Conservation (phyloP, 2,888 invertebrate genomes). For the Stenchaetothrips biformis region DNA sequence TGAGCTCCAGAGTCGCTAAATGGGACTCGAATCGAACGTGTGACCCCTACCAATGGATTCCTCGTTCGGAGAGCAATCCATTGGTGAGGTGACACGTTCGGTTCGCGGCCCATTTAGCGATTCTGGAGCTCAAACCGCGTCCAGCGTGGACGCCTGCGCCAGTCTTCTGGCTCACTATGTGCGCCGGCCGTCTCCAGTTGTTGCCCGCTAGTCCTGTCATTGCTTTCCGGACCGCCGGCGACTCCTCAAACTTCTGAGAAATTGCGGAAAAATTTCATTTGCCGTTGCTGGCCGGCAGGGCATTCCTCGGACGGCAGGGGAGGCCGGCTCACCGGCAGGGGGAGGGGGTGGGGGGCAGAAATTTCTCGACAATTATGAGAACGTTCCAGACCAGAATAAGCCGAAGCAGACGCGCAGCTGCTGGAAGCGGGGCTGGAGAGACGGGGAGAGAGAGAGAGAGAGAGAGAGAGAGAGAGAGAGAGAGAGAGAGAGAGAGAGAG, state of each 20-base stretch:
- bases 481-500: background rate
- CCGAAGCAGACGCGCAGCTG: background rate
- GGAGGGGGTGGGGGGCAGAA: background rate
- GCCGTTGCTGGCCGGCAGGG: background rate
- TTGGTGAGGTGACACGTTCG: no score
- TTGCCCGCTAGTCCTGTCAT: background rate
- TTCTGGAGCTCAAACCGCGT: no score
- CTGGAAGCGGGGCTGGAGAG: no score
- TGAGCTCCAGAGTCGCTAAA: no score
- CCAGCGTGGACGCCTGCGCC: no score
- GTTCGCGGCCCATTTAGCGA: no score
- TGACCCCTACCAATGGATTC: no score
- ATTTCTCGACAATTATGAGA: background rate
- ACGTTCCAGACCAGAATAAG: background rate
- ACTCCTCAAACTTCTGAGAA: background rate
- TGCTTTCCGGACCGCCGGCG: background rate
- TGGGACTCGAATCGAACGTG: no score
- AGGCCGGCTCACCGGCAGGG: background rate
- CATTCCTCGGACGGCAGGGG: background rate
- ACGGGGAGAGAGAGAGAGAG: background rate
- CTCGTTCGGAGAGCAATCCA: no score
- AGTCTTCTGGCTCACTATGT: no score
- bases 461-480: no score
- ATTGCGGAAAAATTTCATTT: conserved; percentile 9
- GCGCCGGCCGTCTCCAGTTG: background rate